Base-by-base conservation (phyloP, 2,888 invertebrate genomes). In the Andrena bucephala region DNA sequence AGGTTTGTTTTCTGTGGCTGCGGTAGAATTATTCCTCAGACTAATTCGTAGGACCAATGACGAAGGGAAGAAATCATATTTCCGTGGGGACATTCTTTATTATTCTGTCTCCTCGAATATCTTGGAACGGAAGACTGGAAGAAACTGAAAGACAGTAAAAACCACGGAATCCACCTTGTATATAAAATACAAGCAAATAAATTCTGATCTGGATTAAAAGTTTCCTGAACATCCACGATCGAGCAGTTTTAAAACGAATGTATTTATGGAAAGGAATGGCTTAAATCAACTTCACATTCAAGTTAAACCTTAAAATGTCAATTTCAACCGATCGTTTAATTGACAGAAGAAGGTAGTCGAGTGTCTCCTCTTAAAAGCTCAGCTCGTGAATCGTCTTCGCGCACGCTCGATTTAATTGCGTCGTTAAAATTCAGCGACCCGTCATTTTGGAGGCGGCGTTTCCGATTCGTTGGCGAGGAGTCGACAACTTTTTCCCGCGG, bases 1-100 rank as follows among this genome's bases (percentile, higher is more conserved):
- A 90, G 86, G 88, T 89, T 89, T 91, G 90, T 89, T 91, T 90
- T 89, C 83, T 63, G 63, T 70, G 65, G 63, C 63, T 59, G 68
- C 63, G 76, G 77, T 52, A 84, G 79, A 86, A 90, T 91, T 86
- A 90, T 89, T 86, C 87, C 83, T 57, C 33, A 27, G 85, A 77
- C 85, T 87, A 84, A 89, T 89, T 85, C 73, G 50, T 65, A 27
- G 36, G 24, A 29, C 29, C 54, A n/a, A 66, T 70, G 66, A 77
- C n/a, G n/a, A 20, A 29, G 27, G 31, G 50, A 81, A 71, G 60
- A 65, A 66, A 54, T 79, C 29, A 68, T 60, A 69, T 74, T 74
- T 59, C 5, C 50, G 20, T 13, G 31, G 27, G 29, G 36, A 50
- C n/a, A 10, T 42, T 71, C 20, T 7, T 63, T 10, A 10, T 5